Conservation (phyloP, 2,797 vertebrate species). For the Chelon auratus region DNA sequence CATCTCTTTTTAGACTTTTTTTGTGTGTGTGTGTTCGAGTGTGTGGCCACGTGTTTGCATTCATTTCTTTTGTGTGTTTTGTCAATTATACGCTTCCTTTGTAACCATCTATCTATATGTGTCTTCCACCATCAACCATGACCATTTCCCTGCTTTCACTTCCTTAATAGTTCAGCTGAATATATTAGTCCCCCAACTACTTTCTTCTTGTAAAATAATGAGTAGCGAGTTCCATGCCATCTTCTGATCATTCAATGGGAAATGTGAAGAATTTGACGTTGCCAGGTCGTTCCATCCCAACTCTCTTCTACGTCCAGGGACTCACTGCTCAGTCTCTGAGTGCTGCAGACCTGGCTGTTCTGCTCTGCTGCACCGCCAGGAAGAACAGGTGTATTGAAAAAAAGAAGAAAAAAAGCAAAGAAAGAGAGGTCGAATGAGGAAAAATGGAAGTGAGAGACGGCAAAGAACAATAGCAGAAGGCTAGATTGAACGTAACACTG, state of each 20-base stretch:
- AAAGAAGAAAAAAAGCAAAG: conserved; percentile 29
- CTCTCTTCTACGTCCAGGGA: neutral
- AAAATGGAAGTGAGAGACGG: conserved; percentile 20
- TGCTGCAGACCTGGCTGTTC: conserved; percentile 20
- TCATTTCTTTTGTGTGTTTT: neutral
- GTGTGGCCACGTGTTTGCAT: conserved; percentile 4
- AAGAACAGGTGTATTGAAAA: conserved; percentile 55
- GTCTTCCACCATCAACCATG: conserved; percentile 16
- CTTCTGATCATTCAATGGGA: neutral
- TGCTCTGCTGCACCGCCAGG: conserved; percentile 37
- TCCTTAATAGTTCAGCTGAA: conserved; percentile 59
- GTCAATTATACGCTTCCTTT: conserved; percentile 3
- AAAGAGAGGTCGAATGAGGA: conserved; percentile 18
- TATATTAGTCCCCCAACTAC: conserved; percentile 1
- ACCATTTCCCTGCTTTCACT: conserved; percentile 51
- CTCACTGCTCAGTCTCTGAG: neutral
- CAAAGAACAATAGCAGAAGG: neutral
- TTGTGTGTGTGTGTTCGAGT: conserved; percentile 28
- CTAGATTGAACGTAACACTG: conserved; percentile 2
- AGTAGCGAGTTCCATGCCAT: neutral
- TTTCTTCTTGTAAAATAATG: neutral
- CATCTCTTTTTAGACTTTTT: conserved; percentile 24
- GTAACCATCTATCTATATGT: conserved; percentile 44
- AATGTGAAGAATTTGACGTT: conserved; percentile 4
- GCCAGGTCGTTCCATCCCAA: neutral